These are phyloP conservation scores for Cassiopea xamachana DNA, from an alignment of 30 jellyfish, hydroid and myxozoan species.

Conservation along the genomic window DNA sequence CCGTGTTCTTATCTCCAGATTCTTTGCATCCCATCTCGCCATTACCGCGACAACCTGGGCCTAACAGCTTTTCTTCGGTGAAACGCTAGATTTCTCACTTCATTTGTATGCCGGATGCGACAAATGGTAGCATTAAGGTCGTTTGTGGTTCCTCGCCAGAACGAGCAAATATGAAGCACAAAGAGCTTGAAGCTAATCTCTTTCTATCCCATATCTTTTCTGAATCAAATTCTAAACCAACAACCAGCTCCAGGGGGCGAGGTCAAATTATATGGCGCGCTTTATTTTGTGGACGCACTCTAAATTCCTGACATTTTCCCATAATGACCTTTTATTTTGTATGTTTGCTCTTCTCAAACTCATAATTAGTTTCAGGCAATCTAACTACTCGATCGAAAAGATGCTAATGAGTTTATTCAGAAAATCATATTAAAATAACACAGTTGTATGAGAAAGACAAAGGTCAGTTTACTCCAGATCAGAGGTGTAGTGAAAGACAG, in stretches of 20 bases:
- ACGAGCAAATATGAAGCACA: not conserved
- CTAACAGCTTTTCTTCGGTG: slow-evolving; percentile 8
- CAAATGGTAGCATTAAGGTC: not conserved
- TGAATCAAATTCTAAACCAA: slow-evolving; percentile 17
- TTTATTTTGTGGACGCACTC: slow-evolving; percentile 39
- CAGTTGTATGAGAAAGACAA: not conserved
- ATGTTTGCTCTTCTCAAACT: not conserved
- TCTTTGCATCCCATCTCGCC: slow-evolving; percentile 94
- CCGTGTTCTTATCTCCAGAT: slow-evolving; percentile 86
- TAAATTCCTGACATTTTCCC: slow-evolving; percentile 25
- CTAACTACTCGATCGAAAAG: not conserved
- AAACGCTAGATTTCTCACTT: not conserved
- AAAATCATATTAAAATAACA: not conserved
- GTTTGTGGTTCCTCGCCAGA: slow-evolving; percentile 8
- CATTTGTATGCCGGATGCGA: slow-evolving; percentile 6
- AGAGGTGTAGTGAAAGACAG: not conserved
- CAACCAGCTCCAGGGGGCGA: slow-evolving; percentile 68
- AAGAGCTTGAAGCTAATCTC: slow-evolving; percentile 8
- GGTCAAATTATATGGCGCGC: slow-evolving; percentile 58
- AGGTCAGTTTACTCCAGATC: not conserved
- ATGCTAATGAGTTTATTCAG: not conserved
- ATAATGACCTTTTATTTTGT: not conserved
- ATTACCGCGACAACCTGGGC: slow-evolving; percentile 49
- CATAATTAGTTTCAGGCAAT: not conserved
- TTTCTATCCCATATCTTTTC: slow-evolving; percentile 26